Conservation (phyloP, 2,888 invertebrate genomes). For the Uropetala carovei region DNA sequence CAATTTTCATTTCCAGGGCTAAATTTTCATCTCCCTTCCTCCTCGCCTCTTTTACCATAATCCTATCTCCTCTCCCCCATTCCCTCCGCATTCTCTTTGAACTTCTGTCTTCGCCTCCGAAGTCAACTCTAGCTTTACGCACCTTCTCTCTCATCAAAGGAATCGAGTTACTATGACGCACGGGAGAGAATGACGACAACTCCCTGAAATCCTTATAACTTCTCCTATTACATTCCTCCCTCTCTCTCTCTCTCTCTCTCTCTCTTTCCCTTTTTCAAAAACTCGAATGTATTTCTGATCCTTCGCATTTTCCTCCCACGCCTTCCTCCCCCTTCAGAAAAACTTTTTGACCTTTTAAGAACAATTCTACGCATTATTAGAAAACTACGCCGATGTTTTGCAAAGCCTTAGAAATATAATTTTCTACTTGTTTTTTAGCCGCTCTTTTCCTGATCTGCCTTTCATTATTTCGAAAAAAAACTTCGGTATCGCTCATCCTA, state of each 20-base stretch:
- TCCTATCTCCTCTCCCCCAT: background rate
- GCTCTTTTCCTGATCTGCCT: no score
- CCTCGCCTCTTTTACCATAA: background rate
- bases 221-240: slow-evolving; percentile 32
- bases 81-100: background rate
- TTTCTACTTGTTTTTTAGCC: no score
- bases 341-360: background rate
- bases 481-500: no score
- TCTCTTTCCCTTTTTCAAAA: slow-evolving; percentile 5
- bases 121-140: background rate
- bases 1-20: background rate
- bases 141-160: slow-evolving; percentile 15
- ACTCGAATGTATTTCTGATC: background rate
- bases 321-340: background rate
- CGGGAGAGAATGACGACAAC: background rate
- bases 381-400: no score
- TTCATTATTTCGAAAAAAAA: no score
- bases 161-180: slow-evolving; percentile 45
- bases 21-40: background rate
- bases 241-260: background rate
- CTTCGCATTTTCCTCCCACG: background rate
- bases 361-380: background rate
- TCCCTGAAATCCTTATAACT: slow-evolving; percentile 30
- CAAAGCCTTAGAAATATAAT: no score
- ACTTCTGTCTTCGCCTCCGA: background rate